A percentile compares a stretch with the other conserved stretches of the same genome.
Evolutionary conservation across 2,113 vertebrate genomes (phyloP).

Genomic region (Phrynosoma platyrhinos): DNA sequence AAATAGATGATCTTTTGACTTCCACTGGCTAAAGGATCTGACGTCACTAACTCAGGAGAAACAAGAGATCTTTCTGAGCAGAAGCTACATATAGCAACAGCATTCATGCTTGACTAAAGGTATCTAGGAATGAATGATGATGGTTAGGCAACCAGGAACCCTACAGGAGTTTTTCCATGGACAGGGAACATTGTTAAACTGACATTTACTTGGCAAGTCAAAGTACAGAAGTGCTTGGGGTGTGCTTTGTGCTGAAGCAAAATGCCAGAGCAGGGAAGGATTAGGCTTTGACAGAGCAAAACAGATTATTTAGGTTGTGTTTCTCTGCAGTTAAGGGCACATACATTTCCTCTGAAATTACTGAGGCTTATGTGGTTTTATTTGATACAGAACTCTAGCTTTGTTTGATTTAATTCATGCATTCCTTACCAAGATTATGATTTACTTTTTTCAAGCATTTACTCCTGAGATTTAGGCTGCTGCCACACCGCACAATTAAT

Average conservation of each 20-base stretch:
- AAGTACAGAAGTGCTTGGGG: slow-evolving; percentile 64
- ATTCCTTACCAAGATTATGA: slow-evolving; percentile 60
- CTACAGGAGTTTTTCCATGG: slow-evolving; percentile 63
- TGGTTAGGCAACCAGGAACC: slow-evolving; percentile 60
- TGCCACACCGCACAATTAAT: too few relatives aligned
- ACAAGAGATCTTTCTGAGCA: slow-evolving; percentile 39
- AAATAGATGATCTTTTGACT: slow-evolving; percentile 52
- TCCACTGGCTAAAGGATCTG: slow-evolving; percentile 30
- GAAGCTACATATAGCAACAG: slow-evolving; percentile 57
- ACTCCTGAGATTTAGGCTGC: slow-evolving; percentile 55
- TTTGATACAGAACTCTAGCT: neutral
- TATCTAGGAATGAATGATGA: slow-evolving; percentile 34
- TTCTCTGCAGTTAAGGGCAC: neutral
- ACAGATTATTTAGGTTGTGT: slow-evolving; percentile 35
- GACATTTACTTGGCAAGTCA: slow-evolving; percentile 76
- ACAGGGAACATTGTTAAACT: slow-evolving; percentile 68
- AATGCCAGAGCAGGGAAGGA: slow-evolving; percentile 69
- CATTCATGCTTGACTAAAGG: slow-evolving; percentile 62
- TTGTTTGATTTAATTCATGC: slow-evolving; percentile 66
- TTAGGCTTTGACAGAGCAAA: slow-evolving; percentile 64
- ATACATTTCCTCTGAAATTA: neutral
- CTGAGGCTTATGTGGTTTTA: neutral
- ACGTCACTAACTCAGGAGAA: slow-evolving; percentile 20
- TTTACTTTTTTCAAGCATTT: slow-evolving; percentile 62
- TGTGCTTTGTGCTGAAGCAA: slow-evolving; percentile 61